Percentiles rank a stretch among this genome's conserved stretches.
Evolutionary conservation across 2,888 invertebrate genomes (phyloP).

Genomic region (Luffia ferchaultella): DNA sequence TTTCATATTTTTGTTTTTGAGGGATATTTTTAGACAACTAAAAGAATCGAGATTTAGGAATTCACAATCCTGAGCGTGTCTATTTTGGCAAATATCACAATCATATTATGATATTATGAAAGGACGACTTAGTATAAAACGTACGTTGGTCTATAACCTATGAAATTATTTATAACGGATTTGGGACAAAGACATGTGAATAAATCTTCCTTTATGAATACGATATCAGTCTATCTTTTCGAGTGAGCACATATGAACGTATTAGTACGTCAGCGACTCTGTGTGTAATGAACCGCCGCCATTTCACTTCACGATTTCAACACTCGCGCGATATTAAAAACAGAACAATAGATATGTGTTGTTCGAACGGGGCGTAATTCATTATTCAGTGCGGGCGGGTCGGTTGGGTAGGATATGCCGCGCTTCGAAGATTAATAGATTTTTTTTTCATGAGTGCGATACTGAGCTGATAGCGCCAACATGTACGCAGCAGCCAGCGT

Average conservation of each 20-base stretch:
- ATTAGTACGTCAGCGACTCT: no score
- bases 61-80: no score
- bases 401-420: constrained; percentile 27
- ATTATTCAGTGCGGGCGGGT: constrained; percentile 40
- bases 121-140: no score
- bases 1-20: no score
- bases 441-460: constrained; percentile 17
- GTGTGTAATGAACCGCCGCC: background rate
- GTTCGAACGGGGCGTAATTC: constrained; percentile 27
- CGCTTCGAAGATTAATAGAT: constrained; percentile 30
- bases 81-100: no score
- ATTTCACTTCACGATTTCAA: background rate
- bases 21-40: no score
- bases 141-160: background rate
- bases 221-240: no score
- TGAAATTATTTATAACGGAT: background rate
- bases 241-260: background rate
- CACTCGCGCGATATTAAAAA: constrained; percentile 29
- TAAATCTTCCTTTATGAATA: no score
- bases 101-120: no score
- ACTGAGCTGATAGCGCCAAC: constrained; percentile 18
- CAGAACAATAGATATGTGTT: constrained; percentile 29
- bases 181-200: background rate
- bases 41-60: no score
- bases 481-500: constrained; percentile 12